Base-by-base conservation (phyloP, 2,113 vertebrate species). In the Pipra filicauda region DNA sequence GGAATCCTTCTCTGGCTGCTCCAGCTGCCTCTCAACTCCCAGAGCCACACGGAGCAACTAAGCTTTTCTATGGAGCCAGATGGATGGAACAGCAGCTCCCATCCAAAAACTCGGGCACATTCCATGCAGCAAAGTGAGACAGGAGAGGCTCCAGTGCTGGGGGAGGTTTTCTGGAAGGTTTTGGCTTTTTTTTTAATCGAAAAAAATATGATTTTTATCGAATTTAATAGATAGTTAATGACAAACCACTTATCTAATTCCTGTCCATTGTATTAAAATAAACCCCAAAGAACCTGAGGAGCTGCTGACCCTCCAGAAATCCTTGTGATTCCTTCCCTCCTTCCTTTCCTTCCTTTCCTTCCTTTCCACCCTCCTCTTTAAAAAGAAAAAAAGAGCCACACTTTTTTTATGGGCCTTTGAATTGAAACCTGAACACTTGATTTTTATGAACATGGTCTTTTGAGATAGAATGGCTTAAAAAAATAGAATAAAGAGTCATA, bases 61-160 rank as follows among this genome's bases (percentile, higher is more conserved):
- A 66, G 62, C 33, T 89, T 91, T 88, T 94, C 61, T 86, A 6
- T 86, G 66, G 89, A 91, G 46, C 55, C 94, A 95, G 94, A 83
- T 91, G 91, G 85, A 78, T 61, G 76, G 39, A 89, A 46, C 51
- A 20, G 85, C 8, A 86, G 76, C 44, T 85, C 57, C 85, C 81
- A 59, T 82, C 81, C 85, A 65, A 82, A 89, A 91, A 15, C 6
- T 31, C 71, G 9, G 85, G 76, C 16, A 35, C 14, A 2, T 58
- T 33, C 65, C 65, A 12, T 4, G 13, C 73, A 2, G 21, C 44
- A 35, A 74, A 74, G 85, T 13, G 31, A 19, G 26, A 24, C 7
- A 61, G 11, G 48, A 66, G 41, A 91, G 24, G 39, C 22, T 26
- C 15, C 10, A 15, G 61, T 0, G 0, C 0, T 39, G 28, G 33